Base-by-base conservation (phyloP, 2,113 vertebrate genomes). In the Macrotis lagotis region DNA sequence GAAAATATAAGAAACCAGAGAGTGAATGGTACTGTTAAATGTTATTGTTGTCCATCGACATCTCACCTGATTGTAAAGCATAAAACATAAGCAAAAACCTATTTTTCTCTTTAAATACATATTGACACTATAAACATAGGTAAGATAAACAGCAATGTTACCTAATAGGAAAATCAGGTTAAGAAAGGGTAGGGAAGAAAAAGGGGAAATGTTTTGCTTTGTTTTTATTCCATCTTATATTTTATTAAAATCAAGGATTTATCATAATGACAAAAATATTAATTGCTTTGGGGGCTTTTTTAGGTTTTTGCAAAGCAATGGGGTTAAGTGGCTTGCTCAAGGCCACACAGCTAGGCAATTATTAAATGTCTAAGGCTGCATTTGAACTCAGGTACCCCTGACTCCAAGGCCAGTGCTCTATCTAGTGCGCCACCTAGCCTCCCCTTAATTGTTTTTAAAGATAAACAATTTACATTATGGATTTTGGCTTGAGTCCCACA, bases 241-340 rank as follows among this genome's bases (percentile, higher is more conserved):
- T 10, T 31, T 51, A 26, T 90, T 74, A 51, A 50, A 37, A 90
- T 90, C 25, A 31, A 22, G 91, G 16, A 83, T 44, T 95, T 95
- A 93, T 92, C 93, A 90, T 93, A 94, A 93, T 88, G 88, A 92
- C 83, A 90, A 25, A 92, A 95, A n/a, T n/a, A n/a, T n/a, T n/a
- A n/a, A n/a, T n/a, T n/a, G n/a, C n/a, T n/a, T n/a, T n/a, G n/a
- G n/a, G n/a, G n/a, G n/a, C n/a, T n/a, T n/a, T n/a, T n/a, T n/a
- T n/a, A n/a, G n/a, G n/a, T n/a, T n/a, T n/a, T n/a, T n/a, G n/a
- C n/a, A n/a, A n/a, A n/a, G n/a, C n/a, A n/a, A n/a, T n/a, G n/a
- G n/a, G n/a, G n/a, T n/a, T n/a, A n/a, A n/a, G n/a, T n/a, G n/a
- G n/a, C n/a, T n/a, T n/a, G n/a, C n/a, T n/a, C n/a, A n/a, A n/a